Percentiles rank a stretch among this genome's conserved stretches.
These are phyloP conservation scores for Ectobius pallidus DNA, from an alignment of 2,888 invertebrate genomes.

Conservation along the genomic window DNA sequence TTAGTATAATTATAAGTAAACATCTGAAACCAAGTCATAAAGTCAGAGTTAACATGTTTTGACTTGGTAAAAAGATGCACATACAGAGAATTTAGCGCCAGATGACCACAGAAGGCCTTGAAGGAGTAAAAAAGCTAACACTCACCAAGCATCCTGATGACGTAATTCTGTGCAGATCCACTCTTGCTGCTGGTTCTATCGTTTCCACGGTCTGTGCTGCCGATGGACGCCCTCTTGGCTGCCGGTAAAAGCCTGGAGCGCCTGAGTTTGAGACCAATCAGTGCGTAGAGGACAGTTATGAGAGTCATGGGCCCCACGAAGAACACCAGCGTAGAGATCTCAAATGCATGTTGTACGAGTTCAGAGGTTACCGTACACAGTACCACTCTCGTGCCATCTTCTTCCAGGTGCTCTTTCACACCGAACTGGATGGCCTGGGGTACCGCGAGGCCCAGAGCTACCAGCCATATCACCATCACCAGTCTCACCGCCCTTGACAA, in stretches of 20 bases:
- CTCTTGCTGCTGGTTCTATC: background rate
- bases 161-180: conserved; percentile 66
- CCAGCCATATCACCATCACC: conserved; percentile 74
- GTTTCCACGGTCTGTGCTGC: conserved; percentile 50
- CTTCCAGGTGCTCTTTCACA: conserved; percentile 58
- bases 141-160: conserved; percentile 84
- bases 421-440: conserved; percentile 85
- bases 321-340: conserved; percentile 62
- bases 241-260: conserved; percentile 53
- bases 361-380: conserved; percentile 53
- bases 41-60: too few relatives aligned
- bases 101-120: too few relatives aligned
- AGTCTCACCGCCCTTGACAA: conserved; percentile 80
- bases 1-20: too few relatives aligned
- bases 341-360: conserved; percentile 57
- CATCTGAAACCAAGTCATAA: too few relatives aligned
- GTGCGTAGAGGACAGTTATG: conserved; percentile 62
- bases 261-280: conserved; percentile 56
- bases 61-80: too few relatives aligned
- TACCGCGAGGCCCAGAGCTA: conserved; percentile 74
- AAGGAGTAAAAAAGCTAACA: conserved; percentile 46
- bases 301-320: conserved; percentile 66
- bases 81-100: too few relatives aligned
- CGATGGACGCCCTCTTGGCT: conserved; percentile 61
- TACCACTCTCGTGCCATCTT: conserved; percentile 53